These are phyloP conservation scores for Mobula hypostoma DNA, from an alignment of 2,113 vertebrate genomes.

Conservation along the genomic window DNA sequence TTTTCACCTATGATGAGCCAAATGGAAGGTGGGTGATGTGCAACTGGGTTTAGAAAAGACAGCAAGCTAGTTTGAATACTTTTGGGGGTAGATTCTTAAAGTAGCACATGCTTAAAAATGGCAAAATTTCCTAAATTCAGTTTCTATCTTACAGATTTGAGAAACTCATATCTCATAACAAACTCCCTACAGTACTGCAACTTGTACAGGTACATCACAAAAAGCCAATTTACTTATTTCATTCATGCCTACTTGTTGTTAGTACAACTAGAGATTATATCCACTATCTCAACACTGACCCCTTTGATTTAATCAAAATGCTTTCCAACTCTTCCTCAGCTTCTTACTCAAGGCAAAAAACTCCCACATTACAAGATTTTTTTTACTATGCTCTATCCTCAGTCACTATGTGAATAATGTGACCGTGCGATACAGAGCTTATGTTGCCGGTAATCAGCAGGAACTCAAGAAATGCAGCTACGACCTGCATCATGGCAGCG, in stretches of 20 bases:
- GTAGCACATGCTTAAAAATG: not conserved
- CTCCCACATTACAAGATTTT: not conserved
- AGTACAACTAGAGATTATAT: not conserved
- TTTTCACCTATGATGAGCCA: not conserved
- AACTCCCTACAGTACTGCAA: not conserved
- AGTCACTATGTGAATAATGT: not conserved
- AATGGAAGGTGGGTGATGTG: not conserved
- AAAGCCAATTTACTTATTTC: not conserved
- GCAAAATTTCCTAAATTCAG: not conserved
- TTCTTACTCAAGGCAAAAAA: not conserved
- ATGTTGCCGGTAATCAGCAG: too few relatives aligned
- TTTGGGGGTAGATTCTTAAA: not conserved
- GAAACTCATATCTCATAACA: not conserved
- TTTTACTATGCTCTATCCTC: not conserved
- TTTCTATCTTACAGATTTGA: not conserved
- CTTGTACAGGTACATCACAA: not conserved
- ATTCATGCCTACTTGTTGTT: not conserved
- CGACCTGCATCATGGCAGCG: too few relatives aligned
- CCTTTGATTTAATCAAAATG: not conserved
- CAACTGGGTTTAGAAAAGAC: too few relatives aligned
- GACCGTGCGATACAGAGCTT: too few relatives aligned
- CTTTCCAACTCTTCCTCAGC: not conserved
- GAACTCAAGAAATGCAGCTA: too few relatives aligned
- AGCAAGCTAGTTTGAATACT: not conserved
- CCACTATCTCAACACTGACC: not conserved